Base-by-base conservation (phyloP, 1,140 invertebrate genomes). In the Bombus sylvicola region DNA sequence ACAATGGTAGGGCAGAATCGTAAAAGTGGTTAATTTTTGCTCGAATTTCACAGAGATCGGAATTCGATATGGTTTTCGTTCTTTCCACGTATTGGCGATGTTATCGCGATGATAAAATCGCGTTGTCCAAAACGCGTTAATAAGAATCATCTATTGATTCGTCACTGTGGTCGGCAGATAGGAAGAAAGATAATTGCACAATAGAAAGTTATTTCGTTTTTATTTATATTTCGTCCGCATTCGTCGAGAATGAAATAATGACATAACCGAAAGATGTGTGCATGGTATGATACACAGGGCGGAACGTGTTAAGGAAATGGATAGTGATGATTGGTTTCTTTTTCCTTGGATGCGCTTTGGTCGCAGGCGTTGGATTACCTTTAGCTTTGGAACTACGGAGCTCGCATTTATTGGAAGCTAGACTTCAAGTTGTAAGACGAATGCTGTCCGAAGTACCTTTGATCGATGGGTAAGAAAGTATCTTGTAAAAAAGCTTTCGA, bases 361-460 rank as follows among this genome's bases (percentile, higher is more conserved):
- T 95, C 34, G 94, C 93, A 22, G 94, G 94, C 10, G 93, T 96
- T n/a, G 96, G 96, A 8, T 92, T 96, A 57, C 96, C 96, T 0
- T 87, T 96, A 53, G 96, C 96, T 2, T 88, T 96, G 28, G 96
- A 96, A 86, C 90, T 96, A 41, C 93, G 96, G 53, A 96, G 96
- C 75, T 96, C 96, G 6, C 96, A 96, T 78, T 90, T 96, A 69
- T 86, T 96, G 31, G 96, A 96, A 89, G 96, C 96, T 1, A 94
- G 96, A 18, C 91, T 96, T 37, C 94, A 96, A 68, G 96, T 96
- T n/a, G 96, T 96, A 25, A 92, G 95, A 31, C 95, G 96, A 75
- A 94, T 96, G 88, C 89, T 96, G 28, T 95, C 95, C 28, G 96
- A 96, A 88, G 95, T 95, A 28, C 96, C 96, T 8, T 89, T 96